Percentiles rank a stretch among this genome's conserved stretches.
These are phyloP conservation scores for Climacteris rufus DNA, from an alignment of 2,113 vertebrate genomes.

Conservation along the genomic window DNA sequence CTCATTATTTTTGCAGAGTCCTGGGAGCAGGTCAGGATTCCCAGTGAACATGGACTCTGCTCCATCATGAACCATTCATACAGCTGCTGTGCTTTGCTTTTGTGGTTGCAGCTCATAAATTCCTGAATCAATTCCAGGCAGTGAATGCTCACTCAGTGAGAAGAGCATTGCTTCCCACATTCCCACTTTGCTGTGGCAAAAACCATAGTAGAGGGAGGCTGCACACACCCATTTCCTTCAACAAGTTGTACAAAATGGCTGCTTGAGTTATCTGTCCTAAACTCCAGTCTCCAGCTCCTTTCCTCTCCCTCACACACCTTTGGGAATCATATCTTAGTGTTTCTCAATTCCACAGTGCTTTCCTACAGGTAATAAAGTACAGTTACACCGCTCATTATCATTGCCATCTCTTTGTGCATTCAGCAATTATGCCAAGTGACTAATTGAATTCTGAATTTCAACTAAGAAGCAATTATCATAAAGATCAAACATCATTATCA, in stretches of 20 bases:
- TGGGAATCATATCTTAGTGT: neutral
- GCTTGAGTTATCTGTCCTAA: neutral
- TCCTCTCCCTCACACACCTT: neutral
- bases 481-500: neutral
- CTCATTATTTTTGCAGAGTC: neutral
- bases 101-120: neutral
- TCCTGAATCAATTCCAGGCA: neutral
- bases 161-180: neutral
- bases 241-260: neutral
- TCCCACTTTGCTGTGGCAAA: neutral
- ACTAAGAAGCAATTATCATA: conserved; percentile 4
- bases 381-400: conserved; percentile 14
- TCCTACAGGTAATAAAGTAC: neutral
- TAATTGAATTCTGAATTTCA: conserved; percentile 54
- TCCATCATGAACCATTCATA: neutral
- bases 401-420: neutral
- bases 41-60: neutral
- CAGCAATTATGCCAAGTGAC: conserved; percentile 27
- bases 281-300: neutral
- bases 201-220: neutral
- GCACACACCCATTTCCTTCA: neutral
- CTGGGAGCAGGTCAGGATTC: neutral
- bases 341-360: neutral
- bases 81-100: neutral
- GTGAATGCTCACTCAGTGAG: neutral